Evolutionary conservation across 2,888 invertebrate species (phyloP), one percentile per base, ranked within the genome.

Genomic region (Pollenia angustigena): DNA sequence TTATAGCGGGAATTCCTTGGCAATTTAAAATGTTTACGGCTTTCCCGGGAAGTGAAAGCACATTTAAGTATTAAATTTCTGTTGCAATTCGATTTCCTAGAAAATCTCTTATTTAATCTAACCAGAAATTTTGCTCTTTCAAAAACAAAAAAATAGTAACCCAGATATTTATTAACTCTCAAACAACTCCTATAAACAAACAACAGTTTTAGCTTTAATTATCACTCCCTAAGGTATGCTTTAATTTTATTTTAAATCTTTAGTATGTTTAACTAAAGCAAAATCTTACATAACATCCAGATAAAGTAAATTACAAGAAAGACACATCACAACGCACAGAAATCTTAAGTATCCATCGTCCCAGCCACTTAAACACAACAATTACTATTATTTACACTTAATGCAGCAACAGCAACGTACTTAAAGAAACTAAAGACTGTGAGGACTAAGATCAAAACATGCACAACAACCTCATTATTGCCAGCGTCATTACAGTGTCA

Each of bases 371-470:
- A 72, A 76, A 48, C 68, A 75, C 75, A 85, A 56, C 68, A 80
- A 74, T 81, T 75, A 81, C 64, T 81, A 64, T 76, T 81, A 81
- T 71, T 85, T 81, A 81, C 85, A 81, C 81, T 76, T 76, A 64
- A 76, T 56, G 75, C 71, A n/a, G n/a, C 40, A 76, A 81, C 81
- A 81, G 71, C 14, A 46, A 52, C 23, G 10, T 18, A 23, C 64
- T 50, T 10, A 32, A 46, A 46, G 12, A 58, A 23, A 60, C 11
- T 14, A 9, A 16, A 50, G 2, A 50, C 32, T 40, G 48, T 11
- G 14, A 48, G 48, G 12, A 23, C 18, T 50, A 78, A 72, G 42
- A 66, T 64, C 72, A 85, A 50, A n/a, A 62, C 54, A 80, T 42
- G 32, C 14, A 74, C 44, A 74, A 69, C 62, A 60, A 48, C 23